phyloP scores from a whole-genome alignment of 2,113 vertebrate genomes.

The Melozone crissalis region DNA sequence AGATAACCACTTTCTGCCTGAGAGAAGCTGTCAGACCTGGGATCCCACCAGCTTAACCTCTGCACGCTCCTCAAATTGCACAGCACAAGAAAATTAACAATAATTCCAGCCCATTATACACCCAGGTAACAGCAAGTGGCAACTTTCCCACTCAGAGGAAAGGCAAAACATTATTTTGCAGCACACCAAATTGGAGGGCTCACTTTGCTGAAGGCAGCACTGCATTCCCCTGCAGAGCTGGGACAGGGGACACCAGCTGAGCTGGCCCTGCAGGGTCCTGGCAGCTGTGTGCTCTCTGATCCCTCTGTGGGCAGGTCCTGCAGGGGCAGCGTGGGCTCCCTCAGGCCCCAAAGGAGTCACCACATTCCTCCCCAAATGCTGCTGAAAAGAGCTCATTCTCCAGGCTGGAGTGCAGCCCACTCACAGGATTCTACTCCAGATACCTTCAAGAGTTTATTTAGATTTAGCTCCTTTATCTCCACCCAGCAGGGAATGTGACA shows the following conservation, averaged over 20 bases:
- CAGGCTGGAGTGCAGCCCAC: neutral
- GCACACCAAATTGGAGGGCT: neutral
- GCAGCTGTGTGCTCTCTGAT: neutral
- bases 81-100: neutral
- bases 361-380: neutral
- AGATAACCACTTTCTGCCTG: constrained; percentile 18
- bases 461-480: neutral
- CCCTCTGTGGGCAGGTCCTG: neutral
- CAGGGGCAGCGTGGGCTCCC: neutral
- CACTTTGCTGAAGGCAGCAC: neutral
- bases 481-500: neutral
- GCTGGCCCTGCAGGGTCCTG: neutral
- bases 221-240: neutral
- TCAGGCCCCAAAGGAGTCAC: neutral
- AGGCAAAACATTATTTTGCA: neutral
- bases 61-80: neutral
- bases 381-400: neutral
- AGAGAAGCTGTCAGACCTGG: neutral
- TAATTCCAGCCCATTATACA: neutral
- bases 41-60: neutral
- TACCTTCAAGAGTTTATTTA: neutral
- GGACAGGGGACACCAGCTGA: neutral
- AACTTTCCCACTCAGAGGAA: neutral
- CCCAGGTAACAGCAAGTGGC: neutral
- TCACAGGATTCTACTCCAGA: neutral